Evolutionary conservation across 2,113 vertebrate genomes (phyloP).

Genomic region (Erpornis zantholeuca): DNA sequence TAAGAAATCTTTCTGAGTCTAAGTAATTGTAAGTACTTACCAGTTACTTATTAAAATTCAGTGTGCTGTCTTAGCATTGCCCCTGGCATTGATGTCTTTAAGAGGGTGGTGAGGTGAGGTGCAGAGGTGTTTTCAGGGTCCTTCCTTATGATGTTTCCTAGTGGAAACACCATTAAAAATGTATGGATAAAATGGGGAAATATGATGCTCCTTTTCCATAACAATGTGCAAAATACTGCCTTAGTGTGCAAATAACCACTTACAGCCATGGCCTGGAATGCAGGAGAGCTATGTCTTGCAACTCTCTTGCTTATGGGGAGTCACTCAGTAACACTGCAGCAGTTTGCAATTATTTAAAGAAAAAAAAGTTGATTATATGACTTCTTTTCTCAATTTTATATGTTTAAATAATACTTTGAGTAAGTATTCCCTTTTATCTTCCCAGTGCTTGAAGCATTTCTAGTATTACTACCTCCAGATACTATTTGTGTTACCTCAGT

Average conservation of each 20-base stretch:
- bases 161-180: background rate
- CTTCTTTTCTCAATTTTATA: background rate
- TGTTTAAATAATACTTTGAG: background rate
- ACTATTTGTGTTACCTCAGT: background rate
- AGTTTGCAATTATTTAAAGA: background rate
- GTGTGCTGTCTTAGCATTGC: background rate
- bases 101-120: background rate
- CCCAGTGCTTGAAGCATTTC: background rate
- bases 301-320: background rate
- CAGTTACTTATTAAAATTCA: background rate
- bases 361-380: background rate
- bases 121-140: fast-evolving
- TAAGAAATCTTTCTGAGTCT: background rate
- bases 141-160: background rate
- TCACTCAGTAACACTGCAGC: background rate
- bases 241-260: background rate
- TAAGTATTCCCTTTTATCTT: background rate
- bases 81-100: background rate
- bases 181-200: background rate
- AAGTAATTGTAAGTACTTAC: background rate
- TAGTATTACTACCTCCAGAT: background rate
- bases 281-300: background rate
- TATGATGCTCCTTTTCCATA: background rate
- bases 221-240: background rate
- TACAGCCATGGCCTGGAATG: background rate